Evolutionary conservation across 1,140 invertebrate genomes (phyloP).

Genomic region (Acyrthosiphon pisum): DNA sequence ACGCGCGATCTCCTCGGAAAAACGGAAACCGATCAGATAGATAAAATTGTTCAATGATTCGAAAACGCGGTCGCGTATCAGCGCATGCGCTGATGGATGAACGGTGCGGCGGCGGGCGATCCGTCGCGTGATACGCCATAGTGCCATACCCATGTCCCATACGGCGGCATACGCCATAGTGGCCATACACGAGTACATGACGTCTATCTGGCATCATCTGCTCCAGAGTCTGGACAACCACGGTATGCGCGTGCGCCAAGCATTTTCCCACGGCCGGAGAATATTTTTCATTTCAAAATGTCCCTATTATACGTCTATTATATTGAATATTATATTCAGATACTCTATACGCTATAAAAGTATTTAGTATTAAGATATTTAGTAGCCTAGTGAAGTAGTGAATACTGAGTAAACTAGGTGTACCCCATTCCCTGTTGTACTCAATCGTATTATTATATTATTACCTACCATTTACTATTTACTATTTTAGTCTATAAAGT

Average conservation of each 20-base stretch:
- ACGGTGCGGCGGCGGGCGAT: not conserved
- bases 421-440: too few relatives aligned
- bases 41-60: not conserved
- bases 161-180: constrained; percentile 1
- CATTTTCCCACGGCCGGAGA: constrained; percentile 6
- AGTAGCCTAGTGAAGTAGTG: too few relatives aligned
- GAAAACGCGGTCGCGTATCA: not conserved
- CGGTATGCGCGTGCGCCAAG: constrained; percentile 19
- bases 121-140: not conserved
- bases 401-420: too few relatives aligned
- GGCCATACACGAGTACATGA: too few relatives aligned
- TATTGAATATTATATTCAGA: too few relatives aligned
- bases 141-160: not conserved
- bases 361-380: too few relatives aligned
- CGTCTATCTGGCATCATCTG: not conserved
- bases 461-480: too few relatives aligned
- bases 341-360: too few relatives aligned
- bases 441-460: too few relatives aligned
- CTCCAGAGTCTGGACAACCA: not conserved
- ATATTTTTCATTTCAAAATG: constrained; percentile 24
- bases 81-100: not conserved
- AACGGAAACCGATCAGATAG: not conserved
- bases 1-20: not conserved
- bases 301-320: not conserved
- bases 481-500: too few relatives aligned